Base-by-base conservation (phyloP, 2,113 vertebrate species). In the Eidolon helvum region DNA sequence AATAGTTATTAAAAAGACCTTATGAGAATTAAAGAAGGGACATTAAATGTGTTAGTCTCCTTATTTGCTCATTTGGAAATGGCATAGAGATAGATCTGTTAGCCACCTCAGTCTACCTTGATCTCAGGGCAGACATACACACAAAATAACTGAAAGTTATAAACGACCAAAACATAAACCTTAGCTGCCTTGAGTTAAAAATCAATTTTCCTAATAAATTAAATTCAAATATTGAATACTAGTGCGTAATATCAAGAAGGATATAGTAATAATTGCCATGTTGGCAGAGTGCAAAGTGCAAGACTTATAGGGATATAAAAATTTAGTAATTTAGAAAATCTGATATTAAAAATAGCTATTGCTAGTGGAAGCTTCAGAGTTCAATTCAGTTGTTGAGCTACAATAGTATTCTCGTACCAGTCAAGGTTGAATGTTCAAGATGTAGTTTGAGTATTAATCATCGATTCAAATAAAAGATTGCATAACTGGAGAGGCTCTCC, bases 161-260 rank as follows among this genome's bases (percentile, higher is more conserved):
- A 97, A 98, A 98, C 7, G 91, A 96, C 90, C 94, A 98, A 98
- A 98, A 98, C 90, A 96, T 98, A 98, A 98, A 98, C 97, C 96
- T 96, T 94, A 96, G 84, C 94, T 98, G 96, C 97, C 96, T 98
- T 90, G 93, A 88, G 69, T 97, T 98, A 98, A 98, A 98, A 98
- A 98, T 98, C 98, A 98, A 98, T 98, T 97, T 98, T 97, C 77
- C 57, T 97, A 97, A 98, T 97, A 97, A 98, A 98, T 98, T 97
- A 98, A 97, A 98, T 97, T 97, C 97, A 97, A 93, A 96, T 97
- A 97, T 97, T 97, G 96, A 63, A 97, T 94, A 97, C 86, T 91
- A 50, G 57, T 94, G 87, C 96, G 96, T 95, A 98, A 97, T 96
- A 97, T 97, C 98, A 98, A 98, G 98, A 98, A 97, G 97, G 97